Evolutionary conservation across 2,113 vertebrate species (phyloP).

Genomic region (Caranx melampygus): DNA sequence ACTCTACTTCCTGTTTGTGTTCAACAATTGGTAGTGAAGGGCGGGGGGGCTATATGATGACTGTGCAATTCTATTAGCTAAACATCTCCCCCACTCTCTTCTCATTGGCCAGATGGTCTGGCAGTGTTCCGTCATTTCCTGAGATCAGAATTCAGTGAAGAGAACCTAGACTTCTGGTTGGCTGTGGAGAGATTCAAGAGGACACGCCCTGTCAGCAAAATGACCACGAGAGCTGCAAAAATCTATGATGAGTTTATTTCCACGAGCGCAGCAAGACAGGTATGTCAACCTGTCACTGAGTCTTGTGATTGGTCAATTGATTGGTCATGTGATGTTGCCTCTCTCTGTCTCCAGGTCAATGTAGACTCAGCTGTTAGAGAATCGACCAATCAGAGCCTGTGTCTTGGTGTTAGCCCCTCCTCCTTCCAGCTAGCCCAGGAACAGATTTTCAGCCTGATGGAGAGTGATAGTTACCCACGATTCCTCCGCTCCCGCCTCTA

Average conservation of each 20-base stretch:
- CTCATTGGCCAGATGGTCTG: constrained; percentile 86
- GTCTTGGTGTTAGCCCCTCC: constrained; percentile 77
- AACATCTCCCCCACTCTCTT: background rate
- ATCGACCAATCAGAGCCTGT: constrained; percentile 90
- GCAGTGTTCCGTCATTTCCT: constrained; percentile 94
- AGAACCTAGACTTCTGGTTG: constrained; percentile 98
- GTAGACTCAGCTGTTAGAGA: constrained; percentile 92
- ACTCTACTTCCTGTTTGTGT: background rate
- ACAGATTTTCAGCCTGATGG: constrained; percentile 93
- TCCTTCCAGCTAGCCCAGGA: constrained; percentile 93
- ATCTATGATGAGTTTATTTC: constrained; percentile 93
- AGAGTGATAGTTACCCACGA: constrained; percentile 94
- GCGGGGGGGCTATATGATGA: background rate
- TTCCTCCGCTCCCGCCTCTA: constrained; percentile 94
- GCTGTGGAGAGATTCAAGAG: constrained; percentile 94
- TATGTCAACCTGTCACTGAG: constrained; percentile 14
- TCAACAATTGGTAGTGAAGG: background rate
- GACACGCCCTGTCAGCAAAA: constrained; percentile 90
- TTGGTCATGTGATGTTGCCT: constrained; percentile 1
- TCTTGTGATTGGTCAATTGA: background rate
- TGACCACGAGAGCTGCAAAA: constrained; percentile 89
- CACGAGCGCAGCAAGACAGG: constrained; percentile 83
- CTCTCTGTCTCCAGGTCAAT: constrained; percentile 87
- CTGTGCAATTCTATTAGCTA: background rate
- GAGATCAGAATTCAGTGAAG: constrained; percentile 94